phyloP scores from a whole-genome alignment of 1,140 invertebrate genomes.

The Temnothorax longispinosus region DNA sequence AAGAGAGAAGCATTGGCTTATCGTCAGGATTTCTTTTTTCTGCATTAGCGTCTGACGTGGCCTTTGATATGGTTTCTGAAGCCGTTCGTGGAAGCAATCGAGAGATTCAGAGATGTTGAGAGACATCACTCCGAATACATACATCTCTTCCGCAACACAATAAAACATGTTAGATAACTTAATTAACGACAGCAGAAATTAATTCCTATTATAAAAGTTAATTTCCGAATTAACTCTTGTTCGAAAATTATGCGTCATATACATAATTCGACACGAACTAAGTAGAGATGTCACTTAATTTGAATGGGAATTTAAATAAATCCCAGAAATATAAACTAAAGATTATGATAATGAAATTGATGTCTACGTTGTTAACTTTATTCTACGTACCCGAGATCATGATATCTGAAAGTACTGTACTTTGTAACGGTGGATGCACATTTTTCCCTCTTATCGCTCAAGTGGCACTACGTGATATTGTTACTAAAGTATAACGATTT shows the following conservation, averaged over 20 bases:
- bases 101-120: slow-evolving; percentile 2
- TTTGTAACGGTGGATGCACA: slow-evolving; percentile 6
- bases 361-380: not conserved
- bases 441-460: slow-evolving; percentile 54
- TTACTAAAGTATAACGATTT: slow-evolving; percentile 9
- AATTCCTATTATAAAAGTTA: not conserved
- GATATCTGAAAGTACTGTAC: not conserved
- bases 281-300: not conserved
- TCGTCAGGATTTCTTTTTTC: slow-evolving; percentile 17
- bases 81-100: slow-evolving; percentile 22
- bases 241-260: not conserved
- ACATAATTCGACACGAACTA: not conserved
- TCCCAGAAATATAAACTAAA: not conserved
- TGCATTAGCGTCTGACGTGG: slow-evolving; percentile 2
- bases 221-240: not conserved
- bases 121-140: not conserved
- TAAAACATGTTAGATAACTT: not conserved
- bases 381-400: not conserved
- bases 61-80: slow-evolving; percentile 39
- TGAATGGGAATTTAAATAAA: not conserved
- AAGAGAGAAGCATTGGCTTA: not conserved
- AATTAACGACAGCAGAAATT: not conserved
- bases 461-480: slow-evolving; percentile 50
- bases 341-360: slow-evolving; percentile 5
- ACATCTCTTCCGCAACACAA: not conserved